Percentiles rank a stretch among this genome's conserved stretches.
Conservation (phyloP, 1,140 invertebrate genomes). For the Orius laevigatus region DNA sequence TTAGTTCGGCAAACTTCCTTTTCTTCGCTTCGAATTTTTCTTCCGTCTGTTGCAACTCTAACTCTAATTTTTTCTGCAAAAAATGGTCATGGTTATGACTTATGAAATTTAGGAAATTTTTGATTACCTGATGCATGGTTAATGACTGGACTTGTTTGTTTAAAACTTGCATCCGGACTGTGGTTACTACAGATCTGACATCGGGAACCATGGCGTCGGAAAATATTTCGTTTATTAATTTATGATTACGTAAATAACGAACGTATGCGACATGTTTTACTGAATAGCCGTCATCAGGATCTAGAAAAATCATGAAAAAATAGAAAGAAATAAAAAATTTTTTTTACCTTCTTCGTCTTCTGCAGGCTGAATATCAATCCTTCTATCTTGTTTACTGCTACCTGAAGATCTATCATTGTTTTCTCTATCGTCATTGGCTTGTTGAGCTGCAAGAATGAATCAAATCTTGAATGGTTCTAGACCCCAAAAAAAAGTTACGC, state of each 20-base stretch:
- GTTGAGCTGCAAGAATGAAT: conserved; percentile 28
- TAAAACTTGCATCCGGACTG: conserved; percentile 74
- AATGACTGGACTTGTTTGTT: conserved; percentile 89
- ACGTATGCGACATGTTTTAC: conserved; percentile 90
- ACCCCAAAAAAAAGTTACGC: too few relatives aligned
- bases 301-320: conserved; percentile 32
- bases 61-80: conserved; percentile 81
- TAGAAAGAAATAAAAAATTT: not conserved
- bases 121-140: conserved; percentile 77
- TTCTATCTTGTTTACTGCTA: conserved; percentile 43
- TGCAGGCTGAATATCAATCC: conserved; percentile 90
- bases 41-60: conserved; percentile 91
- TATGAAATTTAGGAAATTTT: not conserved
- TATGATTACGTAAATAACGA: conserved; percentile 81
- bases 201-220: conserved; percentile 89
- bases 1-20: conserved; percentile 87
- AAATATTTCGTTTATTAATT: conserved; percentile 93
- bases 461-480: conserved; percentile 11
- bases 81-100: not conserved
- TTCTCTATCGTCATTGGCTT: conserved; percentile 42
- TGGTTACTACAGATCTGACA: conserved; percentile 79
- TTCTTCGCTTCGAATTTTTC: conserved; percentile 95
- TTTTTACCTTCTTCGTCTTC: conserved; percentile 83
- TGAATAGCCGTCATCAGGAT: conserved; percentile 85
- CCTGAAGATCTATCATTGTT: conserved; percentile 32